Conservation (phyloP, 2,113 vertebrate genomes). For the Melanotaenia duboulayi region DNA sequence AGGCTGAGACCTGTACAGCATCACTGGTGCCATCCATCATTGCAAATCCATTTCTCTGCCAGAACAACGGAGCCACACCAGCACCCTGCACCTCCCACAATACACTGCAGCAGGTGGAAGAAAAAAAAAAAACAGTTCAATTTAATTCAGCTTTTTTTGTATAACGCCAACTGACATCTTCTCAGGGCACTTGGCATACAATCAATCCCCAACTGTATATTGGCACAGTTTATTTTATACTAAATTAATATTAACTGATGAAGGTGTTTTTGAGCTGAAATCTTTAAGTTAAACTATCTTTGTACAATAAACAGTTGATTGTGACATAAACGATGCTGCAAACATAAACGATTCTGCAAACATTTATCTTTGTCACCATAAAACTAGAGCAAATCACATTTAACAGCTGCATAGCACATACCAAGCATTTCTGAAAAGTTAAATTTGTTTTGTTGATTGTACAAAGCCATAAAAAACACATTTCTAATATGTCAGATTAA, state of each 20-base stretch:
- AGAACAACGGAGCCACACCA: constrained; percentile 41
- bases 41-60: constrained; percentile 61
- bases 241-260: neutral
- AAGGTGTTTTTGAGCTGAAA: neutral
- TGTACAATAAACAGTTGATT: neutral
- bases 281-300: neutral
- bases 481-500: too few relatives aligned
- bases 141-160: too few relatives aligned
- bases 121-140: neutral
- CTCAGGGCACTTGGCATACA: too few relatives aligned
- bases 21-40: constrained; percentile 60
- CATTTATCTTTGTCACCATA: neutral
- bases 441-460: too few relatives aligned
- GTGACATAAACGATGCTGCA: neutral
- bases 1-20: constrained; percentile 59
- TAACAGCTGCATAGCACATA: too few relatives aligned
- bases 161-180: too few relatives aligned
- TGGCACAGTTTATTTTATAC: neutral
- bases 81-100: constrained; percentile 13
- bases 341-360: neutral
- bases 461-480: too few relatives aligned
- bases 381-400: too few relatives aligned
- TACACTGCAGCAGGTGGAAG: constrained; percentile 19
- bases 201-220: too few relatives aligned
- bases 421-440: too few relatives aligned